Conservation (phyloP, 2,888 invertebrate species). For the Yponomeuta plumbellus region DNA sequence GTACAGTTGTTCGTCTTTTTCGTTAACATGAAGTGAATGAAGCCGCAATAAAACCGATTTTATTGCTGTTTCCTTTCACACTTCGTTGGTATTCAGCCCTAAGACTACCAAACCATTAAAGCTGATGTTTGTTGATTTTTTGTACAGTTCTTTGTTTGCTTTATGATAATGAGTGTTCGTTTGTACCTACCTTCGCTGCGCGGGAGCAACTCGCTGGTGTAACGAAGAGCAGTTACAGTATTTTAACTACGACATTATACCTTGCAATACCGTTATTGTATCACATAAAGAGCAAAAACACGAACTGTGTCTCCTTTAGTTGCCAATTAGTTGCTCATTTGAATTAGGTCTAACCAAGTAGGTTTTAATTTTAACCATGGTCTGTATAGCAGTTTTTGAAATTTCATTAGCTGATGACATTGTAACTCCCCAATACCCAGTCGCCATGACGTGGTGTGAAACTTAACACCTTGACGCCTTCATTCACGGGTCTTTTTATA, state of each 20-base stretch:
- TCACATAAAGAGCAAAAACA: too few relatives aligned
- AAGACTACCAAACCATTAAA: conserved; percentile 70
- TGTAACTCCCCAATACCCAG: conserved; percentile 19
- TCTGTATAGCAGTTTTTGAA: neutral
- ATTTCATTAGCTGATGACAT: neutral
- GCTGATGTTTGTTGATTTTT: conserved; percentile 69
- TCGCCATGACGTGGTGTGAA: conserved; percentile 62
- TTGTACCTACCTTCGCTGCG: conserved; percentile 31
- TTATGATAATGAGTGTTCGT: conserved; percentile 75
- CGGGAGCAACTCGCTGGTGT: conserved; percentile 8
- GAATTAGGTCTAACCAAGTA: too few relatives aligned
- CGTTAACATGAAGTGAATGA: conserved; percentile 40
- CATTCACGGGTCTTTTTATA: conserved; percentile 67
- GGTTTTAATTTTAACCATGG: too few relatives aligned
- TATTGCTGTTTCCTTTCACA: conserved; percentile 64
- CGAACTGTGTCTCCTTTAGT: too few relatives aligned
- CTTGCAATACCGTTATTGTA: neutral
- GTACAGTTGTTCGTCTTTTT: conserved; percentile 29
- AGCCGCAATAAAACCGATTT: conserved; percentile 62
- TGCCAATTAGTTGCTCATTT: too few relatives aligned
- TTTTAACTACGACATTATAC: neutral
- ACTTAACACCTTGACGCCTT: conserved; percentile 60
- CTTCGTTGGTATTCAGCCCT: conserved; percentile 66
- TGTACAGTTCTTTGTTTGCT: conserved; percentile 63
- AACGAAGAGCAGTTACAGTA: conserved; percentile 8